phyloP scores from a whole-genome alignment of 1,140 invertebrate species.

The Oncopeltus fasciatus region DNA sequence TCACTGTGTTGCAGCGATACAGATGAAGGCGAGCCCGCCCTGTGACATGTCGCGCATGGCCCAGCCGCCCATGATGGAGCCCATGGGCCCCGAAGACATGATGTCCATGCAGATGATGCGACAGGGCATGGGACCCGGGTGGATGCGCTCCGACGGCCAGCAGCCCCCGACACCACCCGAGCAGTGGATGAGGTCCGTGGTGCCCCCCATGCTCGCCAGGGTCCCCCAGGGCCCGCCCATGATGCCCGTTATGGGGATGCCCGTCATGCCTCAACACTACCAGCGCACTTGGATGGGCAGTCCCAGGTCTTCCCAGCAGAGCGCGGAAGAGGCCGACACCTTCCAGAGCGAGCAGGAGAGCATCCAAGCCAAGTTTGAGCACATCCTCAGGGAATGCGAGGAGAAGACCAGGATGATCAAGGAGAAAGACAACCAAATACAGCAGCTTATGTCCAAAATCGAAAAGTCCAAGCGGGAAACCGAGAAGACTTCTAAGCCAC shows the following conservation, averaged over 20 bases:
- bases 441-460: background rate
- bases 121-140: no score
- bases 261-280: background rate
- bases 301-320: background rate
- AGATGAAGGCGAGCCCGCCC: no score
- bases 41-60: no score
- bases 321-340: no score
- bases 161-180: no score
- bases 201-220: background rate
- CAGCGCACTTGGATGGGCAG: background rate
- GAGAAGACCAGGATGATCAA: background rate
- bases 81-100: background rate
- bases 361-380: no score
- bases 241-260: background rate
- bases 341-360: no score
- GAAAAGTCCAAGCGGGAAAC: background rate
- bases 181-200: background rate
- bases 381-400: background rate
- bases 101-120: background rate
- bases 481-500: no score
- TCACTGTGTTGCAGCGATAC: no score
- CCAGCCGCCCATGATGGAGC: background rate
- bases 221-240: background rate
- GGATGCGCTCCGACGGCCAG: no score
- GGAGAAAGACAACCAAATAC: background rate